Evolutionary conservation across 1,140 invertebrate genomes (phyloP).

Genomic region (Onthophagus taurus): DNA sequence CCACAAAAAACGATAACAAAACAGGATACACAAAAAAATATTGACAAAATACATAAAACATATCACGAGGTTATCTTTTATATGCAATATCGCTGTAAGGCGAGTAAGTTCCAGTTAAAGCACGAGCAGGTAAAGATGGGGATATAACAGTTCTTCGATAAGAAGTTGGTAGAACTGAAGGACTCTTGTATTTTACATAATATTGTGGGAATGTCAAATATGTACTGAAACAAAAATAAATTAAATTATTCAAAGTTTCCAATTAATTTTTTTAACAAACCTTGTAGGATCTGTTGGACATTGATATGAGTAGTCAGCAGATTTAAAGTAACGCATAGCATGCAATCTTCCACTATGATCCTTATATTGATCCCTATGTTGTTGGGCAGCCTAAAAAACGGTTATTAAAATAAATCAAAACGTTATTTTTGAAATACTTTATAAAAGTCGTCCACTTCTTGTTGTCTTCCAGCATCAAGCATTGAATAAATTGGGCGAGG

Average conservation of each 20-base stretch:
- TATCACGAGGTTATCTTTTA: conserved; percentile 20
- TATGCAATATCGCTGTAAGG: conserved; percentile 25
- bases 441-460: conserved; percentile 46
- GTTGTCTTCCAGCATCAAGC: conserved; percentile 39
- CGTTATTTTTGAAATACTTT: conserved; percentile 34
- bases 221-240: conserved; percentile 33
- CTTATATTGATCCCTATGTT: conserved; percentile 47
- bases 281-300: conserved; percentile 42
- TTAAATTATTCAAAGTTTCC: conserved; percentile 6
- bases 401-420: background rate
- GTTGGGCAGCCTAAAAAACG: conserved; percentile 40
- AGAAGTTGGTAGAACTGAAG: conserved; percentile 41
- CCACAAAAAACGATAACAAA: no score
- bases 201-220: conserved; percentile 45
- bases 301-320: conserved; percentile 41
- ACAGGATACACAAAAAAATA: no score
- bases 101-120: conserved; percentile 39
- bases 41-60: no score
- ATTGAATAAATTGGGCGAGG: conserved; percentile 38
- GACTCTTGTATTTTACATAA: conserved; percentile 47
- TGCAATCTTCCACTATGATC: conserved; percentile 42
- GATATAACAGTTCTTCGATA: conserved; percentile 38
- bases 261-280: conserved; percentile 28
- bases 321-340: conserved; percentile 44
- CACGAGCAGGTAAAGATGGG: conserved; percentile 42